Evolutionary conservation across 2,888 invertebrate species (phyloP).

Genomic region (Euzetes globulus): DNA sequence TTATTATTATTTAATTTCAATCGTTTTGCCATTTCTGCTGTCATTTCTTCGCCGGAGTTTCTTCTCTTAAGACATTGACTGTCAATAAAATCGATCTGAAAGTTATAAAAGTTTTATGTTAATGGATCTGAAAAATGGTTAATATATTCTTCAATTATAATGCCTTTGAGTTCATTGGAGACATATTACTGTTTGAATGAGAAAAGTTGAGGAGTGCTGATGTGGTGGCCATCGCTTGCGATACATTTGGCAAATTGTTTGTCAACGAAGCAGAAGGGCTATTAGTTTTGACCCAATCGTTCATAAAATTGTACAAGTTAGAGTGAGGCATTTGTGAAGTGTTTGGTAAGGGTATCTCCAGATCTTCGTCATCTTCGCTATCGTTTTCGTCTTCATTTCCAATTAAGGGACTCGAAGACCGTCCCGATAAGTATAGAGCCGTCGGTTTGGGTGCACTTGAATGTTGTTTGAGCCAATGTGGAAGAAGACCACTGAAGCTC

Average conservation of each 20-base stretch:
- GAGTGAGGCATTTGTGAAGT: conserved; percentile 1
- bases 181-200: neutral
- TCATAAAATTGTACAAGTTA: conserved; percentile 30
- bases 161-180: neutral
- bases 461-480: conserved; percentile 62
- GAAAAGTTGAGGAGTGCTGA: neutral
- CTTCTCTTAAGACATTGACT: neutral
- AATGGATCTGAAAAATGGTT: neutral
- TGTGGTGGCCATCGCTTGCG: neutral
- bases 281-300: conserved; percentile 12
- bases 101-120: neutral
- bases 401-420: conserved; percentile 11
- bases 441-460: conserved; percentile 44
- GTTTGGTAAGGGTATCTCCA: neutral
- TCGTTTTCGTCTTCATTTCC: neutral
- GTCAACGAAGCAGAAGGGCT: conserved; percentile 17
- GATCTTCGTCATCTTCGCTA: neutral
- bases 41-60: neutral
- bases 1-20: conserved; percentile 38
- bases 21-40: conserved; percentile 34
- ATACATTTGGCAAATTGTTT: neutral
- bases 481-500: conserved; percentile 60
- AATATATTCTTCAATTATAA: neutral
- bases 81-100: conserved; percentile 22
- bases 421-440: conserved; percentile 38